phyloP scores from a whole-genome alignment of 1,140 invertebrate genomes.

The Bombus balteatus region DNA sequence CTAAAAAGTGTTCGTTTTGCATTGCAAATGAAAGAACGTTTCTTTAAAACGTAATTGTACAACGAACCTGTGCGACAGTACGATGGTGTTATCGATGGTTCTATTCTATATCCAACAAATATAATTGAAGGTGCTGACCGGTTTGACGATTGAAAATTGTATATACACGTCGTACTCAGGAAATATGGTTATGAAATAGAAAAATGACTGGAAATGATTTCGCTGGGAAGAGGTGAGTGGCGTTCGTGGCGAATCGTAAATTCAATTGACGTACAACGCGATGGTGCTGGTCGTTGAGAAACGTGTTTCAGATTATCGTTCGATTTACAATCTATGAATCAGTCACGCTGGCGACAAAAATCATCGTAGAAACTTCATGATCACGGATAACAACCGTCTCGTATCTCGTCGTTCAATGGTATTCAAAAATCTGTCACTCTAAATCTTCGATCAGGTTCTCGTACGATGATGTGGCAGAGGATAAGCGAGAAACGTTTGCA shows the following conservation, averaged over 20 bases:
- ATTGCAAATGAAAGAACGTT: background rate
- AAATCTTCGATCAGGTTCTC: background rate
- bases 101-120: too few species aligned
- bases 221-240: background rate
- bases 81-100: background rate
- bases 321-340: background rate
- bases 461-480: too few species aligned
- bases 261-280: background rate
- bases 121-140: background rate
- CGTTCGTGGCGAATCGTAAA: slow-evolving; percentile 1
- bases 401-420: background rate
- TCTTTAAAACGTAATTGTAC: background rate
- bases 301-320: background rate
- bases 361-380: background rate
- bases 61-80: background rate
- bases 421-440: background rate
- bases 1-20: background rate
- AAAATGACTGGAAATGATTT: background rate
- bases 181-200: background rate
- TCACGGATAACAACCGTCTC: background rate
- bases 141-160: background rate
- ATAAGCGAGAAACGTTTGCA: too few species aligned
- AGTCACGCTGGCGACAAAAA: background rate
- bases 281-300: background rate
- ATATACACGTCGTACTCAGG: background rate